Conservation (phyloP, 2,797 vertebrate species). For the Melanotaenia trifasciata region DNA sequence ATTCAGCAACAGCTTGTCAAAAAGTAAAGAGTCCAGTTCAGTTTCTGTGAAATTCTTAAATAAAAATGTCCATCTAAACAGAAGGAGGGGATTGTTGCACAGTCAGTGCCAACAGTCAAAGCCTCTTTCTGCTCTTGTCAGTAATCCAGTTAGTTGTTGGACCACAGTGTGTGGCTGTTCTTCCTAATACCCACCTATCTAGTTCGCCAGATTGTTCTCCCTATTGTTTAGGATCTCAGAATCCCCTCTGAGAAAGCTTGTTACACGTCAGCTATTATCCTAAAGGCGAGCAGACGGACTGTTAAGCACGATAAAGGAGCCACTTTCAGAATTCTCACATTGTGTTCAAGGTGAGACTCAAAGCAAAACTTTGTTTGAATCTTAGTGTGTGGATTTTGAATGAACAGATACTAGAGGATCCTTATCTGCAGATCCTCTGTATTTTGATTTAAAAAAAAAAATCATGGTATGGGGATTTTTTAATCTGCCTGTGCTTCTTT, state of each 20-base stretch:
- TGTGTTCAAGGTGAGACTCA: conserved; percentile 47
- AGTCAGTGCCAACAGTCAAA: conserved; percentile 41
- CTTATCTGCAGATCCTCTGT: background rate
- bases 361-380: conserved; percentile 42
- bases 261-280: conserved; percentile 60
- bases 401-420: background rate
- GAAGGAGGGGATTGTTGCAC: conserved; percentile 40
- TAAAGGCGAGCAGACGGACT: conserved; percentile 14
- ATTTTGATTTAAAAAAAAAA: background rate
- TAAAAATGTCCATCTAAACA: conserved; percentile 33
- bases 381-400: conserved; percentile 1
- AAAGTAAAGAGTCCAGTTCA: background rate
- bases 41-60: conserved; percentile 13
- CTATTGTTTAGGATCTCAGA: conserved; percentile 60
- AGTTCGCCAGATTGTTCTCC: conserved; percentile 55
- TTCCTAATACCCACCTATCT: conserved; percentile 67
- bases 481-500: background rate
- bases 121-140: conserved; percentile 57
- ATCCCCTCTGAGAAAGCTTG: conserved; percentile 55
- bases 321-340: conserved; percentile 29
- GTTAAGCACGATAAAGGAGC: conserved; percentile 39
- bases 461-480: background rate
- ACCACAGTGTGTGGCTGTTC: conserved; percentile 45
- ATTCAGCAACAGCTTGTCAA: too few species aligned
- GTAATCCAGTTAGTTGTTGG: conserved; percentile 73